A percentile compares a stretch with the other conserved stretches of the same genome.
Evolutionary conservation across 2,113 vertebrate genomes (phyloP).

Genomic region (Pyxicephalus adspersus): DNA sequence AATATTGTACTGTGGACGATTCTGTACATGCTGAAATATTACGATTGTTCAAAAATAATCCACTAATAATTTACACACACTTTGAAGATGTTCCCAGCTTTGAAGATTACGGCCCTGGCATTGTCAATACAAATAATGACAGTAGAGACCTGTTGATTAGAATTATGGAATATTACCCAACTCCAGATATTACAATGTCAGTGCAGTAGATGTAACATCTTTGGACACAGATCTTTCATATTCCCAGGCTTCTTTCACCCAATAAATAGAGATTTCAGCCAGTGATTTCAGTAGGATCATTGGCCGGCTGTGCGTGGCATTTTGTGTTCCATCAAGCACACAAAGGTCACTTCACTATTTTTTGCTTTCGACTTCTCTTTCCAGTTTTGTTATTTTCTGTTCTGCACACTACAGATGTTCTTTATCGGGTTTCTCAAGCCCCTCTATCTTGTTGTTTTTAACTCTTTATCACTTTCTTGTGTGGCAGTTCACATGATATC

Average conservation of each 20-base stretch:
- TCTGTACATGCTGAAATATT: too few relatives aligned
- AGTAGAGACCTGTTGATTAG: neutral
- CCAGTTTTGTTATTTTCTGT: neutral
- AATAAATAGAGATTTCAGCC: neutral
- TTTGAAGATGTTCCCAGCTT: too few relatives aligned
- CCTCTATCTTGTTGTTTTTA: constrained; percentile 38
- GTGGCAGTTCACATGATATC: neutral
- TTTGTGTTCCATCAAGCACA: constrained; percentile 3
- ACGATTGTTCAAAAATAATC: too few relatives aligned
- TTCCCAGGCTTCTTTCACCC: constrained; percentile 11
- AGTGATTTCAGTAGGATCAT: neutral
- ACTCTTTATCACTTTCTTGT: constrained; percentile 35
- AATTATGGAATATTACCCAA: neutral
- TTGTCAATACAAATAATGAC: neutral
- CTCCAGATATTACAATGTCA: too few relatives aligned
- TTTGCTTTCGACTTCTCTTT: neutral
- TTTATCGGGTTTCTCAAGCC: constrained; percentile 42
- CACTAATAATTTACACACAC: too few relatives aligned
- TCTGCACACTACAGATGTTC: constrained; percentile 37
- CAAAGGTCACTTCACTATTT: neutral
- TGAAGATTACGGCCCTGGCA: too few relatives aligned
- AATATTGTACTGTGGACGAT: too few relatives aligned
- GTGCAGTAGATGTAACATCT: too few relatives aligned
- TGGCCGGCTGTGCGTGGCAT: neutral
- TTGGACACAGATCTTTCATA: too few relatives aligned